Evolutionary conservation across 2,797 vertebrate species (phyloP), one percentile per base, ranked within the genome.

Genomic region (Carapus acus): DNA sequence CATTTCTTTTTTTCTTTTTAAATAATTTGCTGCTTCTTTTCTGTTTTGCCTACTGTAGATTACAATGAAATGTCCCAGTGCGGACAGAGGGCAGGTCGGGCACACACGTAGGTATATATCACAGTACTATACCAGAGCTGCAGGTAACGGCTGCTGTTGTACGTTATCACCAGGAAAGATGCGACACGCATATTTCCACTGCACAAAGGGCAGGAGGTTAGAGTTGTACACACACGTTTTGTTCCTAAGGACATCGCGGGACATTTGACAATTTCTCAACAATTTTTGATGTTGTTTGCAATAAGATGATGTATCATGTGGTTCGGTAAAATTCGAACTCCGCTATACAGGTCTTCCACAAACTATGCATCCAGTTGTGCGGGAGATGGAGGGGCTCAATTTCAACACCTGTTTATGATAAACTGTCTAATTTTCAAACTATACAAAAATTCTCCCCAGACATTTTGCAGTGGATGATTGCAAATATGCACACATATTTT

Each of bases 1-100:
- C 74, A 82, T 51, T 71, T 70, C 78, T 55, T 69, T 27, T 27
- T 33, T 76, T 83, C 52, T 71, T 70, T 78, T 55, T 69, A 75
- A 71, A 68, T 76, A 49, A 69, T 74, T 72, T 70, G 49, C 57
- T 54, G 41, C 18, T 54, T 14, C 7, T 34, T 52, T 41, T 64
- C 41, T 67, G 54, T 41, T 29, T 23, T 34, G 18, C 50, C 17
- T 43, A 37, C 49, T 69, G 65, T 67, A 72, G 68, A 64, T 59
- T 48, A 20, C 49, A 29, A 36, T 42, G 17, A 52, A 54, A 48
- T 71, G 51, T 62, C 42, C n/a, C n/a, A n/a, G 59, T 43, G 27
- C 6, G n/a, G 17, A 46, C 23, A 48, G 42, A 24, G 34, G 18
- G 12, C 29, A 23, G 39, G 22, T 0, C 4, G 63, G 50, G 45